These are phyloP conservation scores for Trissolcus japonicus DNA, from an alignment of 2,888 invertebrate genomes.

Conservation along the genomic window DNA sequence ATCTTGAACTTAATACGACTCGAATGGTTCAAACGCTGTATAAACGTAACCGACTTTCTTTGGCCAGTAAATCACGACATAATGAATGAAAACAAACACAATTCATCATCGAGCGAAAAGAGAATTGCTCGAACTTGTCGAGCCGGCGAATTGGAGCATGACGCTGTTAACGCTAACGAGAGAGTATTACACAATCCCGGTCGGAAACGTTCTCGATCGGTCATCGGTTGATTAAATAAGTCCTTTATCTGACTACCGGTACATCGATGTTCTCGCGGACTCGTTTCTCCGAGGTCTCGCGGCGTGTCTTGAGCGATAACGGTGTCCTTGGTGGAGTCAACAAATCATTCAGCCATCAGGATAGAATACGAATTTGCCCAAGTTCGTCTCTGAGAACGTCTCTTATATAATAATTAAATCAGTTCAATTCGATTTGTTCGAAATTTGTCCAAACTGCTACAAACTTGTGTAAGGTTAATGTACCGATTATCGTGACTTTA, in stretches of 20 bases:
- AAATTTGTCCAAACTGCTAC: no score
- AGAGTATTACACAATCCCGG: constrained; percentile 56
- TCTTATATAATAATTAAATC: no score
- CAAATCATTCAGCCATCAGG: constrained; percentile 64
- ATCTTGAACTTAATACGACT: constrained; percentile 26
- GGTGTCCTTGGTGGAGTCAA: constrained; percentile 67
- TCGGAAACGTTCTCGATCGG: constrained; percentile 59
- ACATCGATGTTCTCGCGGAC: constrained; percentile 60
- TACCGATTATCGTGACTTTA: no score
- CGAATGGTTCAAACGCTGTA: constrained; percentile 21
- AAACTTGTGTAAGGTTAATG: no score
- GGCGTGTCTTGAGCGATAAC: constrained; percentile 63
- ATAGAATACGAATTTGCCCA: constrained; percentile 38
- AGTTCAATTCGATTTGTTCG: no score
- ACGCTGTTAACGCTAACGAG: constrained; percentile 59
- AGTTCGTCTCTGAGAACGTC: background rate
- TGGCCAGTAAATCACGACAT: constrained; percentile 42
- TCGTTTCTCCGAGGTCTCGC: constrained; percentile 55
- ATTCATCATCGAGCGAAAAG: constrained; percentile 50
- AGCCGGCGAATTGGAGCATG: constrained; percentile 58
- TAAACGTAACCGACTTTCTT: constrained; percentile 50
- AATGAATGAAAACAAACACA: constrained; percentile 45
- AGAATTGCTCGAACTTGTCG: constrained; percentile 51
- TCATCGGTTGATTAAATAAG: constrained; percentile 61
- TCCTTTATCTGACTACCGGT: constrained; percentile 62